Base-by-base conservation (phyloP, 2,797 vertebrate species). In the Chrosomus eos region DNA sequence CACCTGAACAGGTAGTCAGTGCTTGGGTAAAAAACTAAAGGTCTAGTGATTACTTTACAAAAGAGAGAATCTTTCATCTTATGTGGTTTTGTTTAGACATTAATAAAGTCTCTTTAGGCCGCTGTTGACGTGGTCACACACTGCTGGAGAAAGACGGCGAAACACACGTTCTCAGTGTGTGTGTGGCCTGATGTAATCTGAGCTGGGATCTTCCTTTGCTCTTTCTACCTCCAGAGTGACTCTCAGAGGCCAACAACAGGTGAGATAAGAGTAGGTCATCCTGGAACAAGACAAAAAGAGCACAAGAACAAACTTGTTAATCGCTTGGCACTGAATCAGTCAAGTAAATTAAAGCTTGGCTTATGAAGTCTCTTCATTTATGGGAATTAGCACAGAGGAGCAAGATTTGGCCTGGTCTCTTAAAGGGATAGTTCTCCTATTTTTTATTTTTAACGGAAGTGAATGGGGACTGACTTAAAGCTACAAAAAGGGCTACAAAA, bases 181-280 rank as follows among this genome's bases (percentile, higher is more conserved):
- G 88, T 87, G 88, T 82, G 83, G 88, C 79, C 82, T 72, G 43
- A 18, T 64, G 86, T 91, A 91, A 94, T 94, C 91, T 88, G 91
- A 93, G 92, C 89, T 21, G 68, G 92, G 90, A 92, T 94, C 92
- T 88, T 93, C 89, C 84, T 81, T 81, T 26, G 90, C 89, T 90
- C 90, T 89, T 92, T 92, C 91, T 85, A 85, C 90, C 89, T 93
- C 90, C 93, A 82, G 89, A 90, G 88, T 87, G 88, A 87, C 92
- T 94, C 89, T 91, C 82, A 85, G 87, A 89, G 90, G 90, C 91
- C 88, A 91, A 91, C 89, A 83, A 7, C 40, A 82, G 89, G 90
- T 89, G 90, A 90, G 90, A 93, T 90, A 91, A 92, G 91, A 88
- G 89, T 87, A 88, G 90, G 90, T 95, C 93, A 94, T 92, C 93